Evolutionary conservation across 1,140 invertebrate species (phyloP).

Genomic region (Heliconius hewitsoni): DNA sequence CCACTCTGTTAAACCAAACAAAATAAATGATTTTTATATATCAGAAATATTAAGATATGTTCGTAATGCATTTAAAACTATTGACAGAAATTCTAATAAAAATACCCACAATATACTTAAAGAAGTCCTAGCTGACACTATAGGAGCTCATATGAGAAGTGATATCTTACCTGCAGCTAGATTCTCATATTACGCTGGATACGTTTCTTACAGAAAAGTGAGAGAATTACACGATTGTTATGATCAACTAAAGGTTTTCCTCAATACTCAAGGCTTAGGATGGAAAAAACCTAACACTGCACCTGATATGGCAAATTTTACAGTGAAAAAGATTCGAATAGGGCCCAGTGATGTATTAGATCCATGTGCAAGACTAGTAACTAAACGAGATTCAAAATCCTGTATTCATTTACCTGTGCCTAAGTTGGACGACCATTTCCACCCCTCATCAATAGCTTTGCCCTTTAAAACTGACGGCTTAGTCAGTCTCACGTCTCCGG

Average conservation of each 20-base stretch:
- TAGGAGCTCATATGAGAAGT: conserved; percentile 81
- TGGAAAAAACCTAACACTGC: conserved; percentile 76
- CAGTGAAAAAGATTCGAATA: conserved; percentile 60
- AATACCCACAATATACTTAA: conserved; percentile 77
- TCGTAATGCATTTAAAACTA: conserved; percentile 72
- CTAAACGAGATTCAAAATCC: conserved; percentile 61
- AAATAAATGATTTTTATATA: conserved; percentile 71
- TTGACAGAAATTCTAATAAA: conserved; percentile 68
- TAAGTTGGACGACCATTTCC: conserved; percentile 53
- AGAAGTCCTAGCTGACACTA: conserved; percentile 80
- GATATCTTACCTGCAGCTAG: conserved; percentile 81
- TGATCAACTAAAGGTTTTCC: conserved; percentile 79
- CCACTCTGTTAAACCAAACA: conserved; percentile 54
- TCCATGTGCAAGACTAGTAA: conserved; percentile 57
- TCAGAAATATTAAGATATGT: conserved; percentile 80
- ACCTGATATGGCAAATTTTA: conserved; percentile 59
- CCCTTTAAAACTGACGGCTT: conserved; percentile 79
- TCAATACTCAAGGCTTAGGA: conserved; percentile 82
- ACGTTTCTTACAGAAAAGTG: conserved; percentile 80
- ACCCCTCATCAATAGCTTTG: conserved; percentile 74
- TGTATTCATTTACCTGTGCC: conserved; percentile 67
- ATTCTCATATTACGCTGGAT: conserved; percentile 83
- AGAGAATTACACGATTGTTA: conserved; percentile 81
- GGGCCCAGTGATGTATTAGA: conserved; percentile 54
- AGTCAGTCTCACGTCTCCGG: conserved; percentile 78